phyloP scores from a whole-genome alignment of 2,888 invertebrate genomes.

The Coremacera marginata region DNA sequence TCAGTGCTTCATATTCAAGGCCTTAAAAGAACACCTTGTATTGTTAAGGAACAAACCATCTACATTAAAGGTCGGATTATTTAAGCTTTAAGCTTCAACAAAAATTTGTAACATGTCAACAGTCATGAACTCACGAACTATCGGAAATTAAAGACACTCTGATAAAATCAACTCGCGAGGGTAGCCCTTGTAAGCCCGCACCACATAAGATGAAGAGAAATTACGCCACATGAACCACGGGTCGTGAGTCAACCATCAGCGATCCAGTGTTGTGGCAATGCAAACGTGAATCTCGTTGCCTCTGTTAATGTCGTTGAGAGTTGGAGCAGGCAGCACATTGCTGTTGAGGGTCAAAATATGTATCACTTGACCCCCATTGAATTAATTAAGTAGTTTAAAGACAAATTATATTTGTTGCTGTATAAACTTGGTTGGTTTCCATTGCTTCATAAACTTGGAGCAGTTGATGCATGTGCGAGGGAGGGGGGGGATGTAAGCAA shows the following conservation, averaged over 20 bases:
- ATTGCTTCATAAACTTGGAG: too few relatives aligned
- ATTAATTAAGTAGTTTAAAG: constrained; percentile 70
- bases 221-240: constrained; percentile 34
- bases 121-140: too few relatives aligned
- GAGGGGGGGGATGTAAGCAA: too few relatives aligned
- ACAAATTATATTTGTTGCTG: constrained; percentile 63
- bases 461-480: too few relatives aligned
- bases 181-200: not conserved
- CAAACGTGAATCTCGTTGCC: constrained; percentile 22
- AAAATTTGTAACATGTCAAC: too few relatives aligned
- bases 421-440: not conserved
- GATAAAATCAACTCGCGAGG: not conserved
- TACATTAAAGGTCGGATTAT: too few relatives aligned
- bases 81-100: not conserved
- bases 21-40: too few relatives aligned
- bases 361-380: constrained; percentile 70
- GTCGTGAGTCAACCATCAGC: constrained; percentile 35
- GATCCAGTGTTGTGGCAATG: constrained; percentile 1
- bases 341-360: constrained; percentile 69
- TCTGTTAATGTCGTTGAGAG: constrained; percentile 30
- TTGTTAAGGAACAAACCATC: too few relatives aligned
- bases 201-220: constrained; percentile 4
- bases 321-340: constrained; percentile 28
- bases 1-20: too few relatives aligned
- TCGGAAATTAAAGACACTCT: too few relatives aligned